Evolutionary conservation across 2,113 vertebrate species (phyloP).

Genomic region (Pangasianodon hypophthalmus): DNA sequence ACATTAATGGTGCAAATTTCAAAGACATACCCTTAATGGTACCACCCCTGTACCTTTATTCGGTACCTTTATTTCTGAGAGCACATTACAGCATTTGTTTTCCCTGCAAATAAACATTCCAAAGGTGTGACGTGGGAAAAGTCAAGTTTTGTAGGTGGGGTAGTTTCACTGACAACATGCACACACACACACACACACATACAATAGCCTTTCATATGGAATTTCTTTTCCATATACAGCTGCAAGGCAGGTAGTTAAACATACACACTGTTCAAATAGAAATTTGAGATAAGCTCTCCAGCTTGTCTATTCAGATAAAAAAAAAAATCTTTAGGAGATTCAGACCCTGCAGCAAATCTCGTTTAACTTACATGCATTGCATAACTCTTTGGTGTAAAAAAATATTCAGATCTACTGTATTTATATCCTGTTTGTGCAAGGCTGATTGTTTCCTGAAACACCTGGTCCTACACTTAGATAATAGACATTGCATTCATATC

Average conservation of each 20-base stretch:
- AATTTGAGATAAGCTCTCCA: not conserved
- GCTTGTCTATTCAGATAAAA: not conserved
- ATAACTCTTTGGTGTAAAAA: not conserved
- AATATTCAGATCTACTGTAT: not conserved
- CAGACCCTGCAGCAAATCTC: not conserved
- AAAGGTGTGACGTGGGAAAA: not conserved
- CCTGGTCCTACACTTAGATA: not conserved
- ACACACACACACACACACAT: not conserved
- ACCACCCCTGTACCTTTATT: not conserved
- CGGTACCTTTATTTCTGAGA: not conserved
- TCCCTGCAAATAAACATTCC: conserved; percentile 17
- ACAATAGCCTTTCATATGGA: not conserved
- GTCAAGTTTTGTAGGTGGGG: conserved; percentile 9
- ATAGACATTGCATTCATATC: not conserved
- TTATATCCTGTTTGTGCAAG: not conserved
- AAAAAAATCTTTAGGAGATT: not conserved
- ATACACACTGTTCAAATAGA: conserved; percentile 1
- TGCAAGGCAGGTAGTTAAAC: conserved; percentile 23
- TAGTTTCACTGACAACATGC: conserved; percentile 28
- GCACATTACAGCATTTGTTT: not conserved
- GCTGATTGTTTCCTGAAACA: not conserved
- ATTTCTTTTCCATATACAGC: not conserved
- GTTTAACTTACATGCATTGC: not conserved
- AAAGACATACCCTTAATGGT: not conserved
- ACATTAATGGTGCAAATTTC: not conserved